Conservation (phyloP, 1,140 invertebrate genomes). For the Drosophila watanabei region DNA sequence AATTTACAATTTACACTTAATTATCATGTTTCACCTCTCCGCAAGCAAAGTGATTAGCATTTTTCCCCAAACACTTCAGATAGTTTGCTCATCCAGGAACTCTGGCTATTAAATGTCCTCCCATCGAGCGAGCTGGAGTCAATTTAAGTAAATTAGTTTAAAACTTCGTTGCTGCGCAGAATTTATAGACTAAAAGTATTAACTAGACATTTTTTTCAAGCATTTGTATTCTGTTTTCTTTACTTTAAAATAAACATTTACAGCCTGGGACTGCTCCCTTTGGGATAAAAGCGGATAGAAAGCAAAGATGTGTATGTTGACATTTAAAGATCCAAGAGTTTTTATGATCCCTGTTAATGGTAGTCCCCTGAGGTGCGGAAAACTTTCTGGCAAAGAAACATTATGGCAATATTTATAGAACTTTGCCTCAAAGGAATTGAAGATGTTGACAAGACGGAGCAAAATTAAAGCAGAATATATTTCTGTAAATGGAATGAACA, state of each 20-base stretch:
- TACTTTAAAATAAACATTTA: background rate
- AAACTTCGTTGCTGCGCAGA: background rate
- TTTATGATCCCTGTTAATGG: conserved; percentile 47
- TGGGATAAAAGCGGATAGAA: conserved; percentile 22
- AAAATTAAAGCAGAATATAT: background rate
- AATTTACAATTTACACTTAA: conserved; percentile 15
- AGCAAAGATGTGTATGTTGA: conserved; percentile 12
- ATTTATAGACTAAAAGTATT: no score
- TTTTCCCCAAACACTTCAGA: conserved; percentile 6
- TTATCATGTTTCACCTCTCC: conserved; percentile 11
- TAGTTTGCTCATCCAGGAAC: background rate
- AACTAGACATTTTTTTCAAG: background rate
- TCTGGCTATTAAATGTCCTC: background rate
- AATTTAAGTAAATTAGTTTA: background rate
- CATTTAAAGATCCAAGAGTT: conserved; percentile 23
- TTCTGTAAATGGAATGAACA: background rate
- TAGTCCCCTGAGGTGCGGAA: conserved; percentile 20
- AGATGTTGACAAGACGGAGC: background rate
- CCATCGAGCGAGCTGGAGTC: background rate
- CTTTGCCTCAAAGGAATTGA: conserved; percentile 21
- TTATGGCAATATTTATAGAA: conserved; percentile 40
- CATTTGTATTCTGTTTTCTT: no score
- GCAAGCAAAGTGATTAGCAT: conserved; percentile 9
- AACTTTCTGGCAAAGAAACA: conserved; percentile 37
- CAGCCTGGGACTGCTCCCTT: background rate